phyloP scores from a whole-genome alignment of 2,888 invertebrate genomes.

The Mystacides longicornis region DNA sequence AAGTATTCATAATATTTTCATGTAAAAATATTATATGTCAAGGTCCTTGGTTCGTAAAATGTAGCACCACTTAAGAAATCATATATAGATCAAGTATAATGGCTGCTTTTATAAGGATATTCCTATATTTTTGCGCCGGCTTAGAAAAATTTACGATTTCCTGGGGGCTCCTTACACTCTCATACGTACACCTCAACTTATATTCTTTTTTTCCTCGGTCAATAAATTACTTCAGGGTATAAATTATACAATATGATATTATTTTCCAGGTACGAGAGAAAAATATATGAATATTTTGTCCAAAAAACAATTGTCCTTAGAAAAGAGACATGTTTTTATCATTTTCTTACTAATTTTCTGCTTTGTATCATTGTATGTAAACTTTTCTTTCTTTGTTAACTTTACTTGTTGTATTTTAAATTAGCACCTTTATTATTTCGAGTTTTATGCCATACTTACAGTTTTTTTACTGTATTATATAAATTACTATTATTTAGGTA shows the following conservation, averaged over 20 bases:
- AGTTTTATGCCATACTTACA: too few relatives aligned
- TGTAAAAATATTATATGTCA: background rate
- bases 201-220: constrained; percentile 14
- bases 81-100: constrained; percentile 12
- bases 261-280: too few relatives aligned
- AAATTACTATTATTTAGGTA: too few relatives aligned
- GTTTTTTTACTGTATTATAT: too few relatives aligned
- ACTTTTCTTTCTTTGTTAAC: too few relatives aligned
- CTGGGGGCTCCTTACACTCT: constrained; percentile 13
- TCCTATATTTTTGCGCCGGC: constrained; percentile 14
- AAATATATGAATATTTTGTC: too few relatives aligned
- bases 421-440: too few relatives aligned
- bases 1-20: background rate
- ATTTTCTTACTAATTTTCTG: too few relatives aligned
- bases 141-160: constrained; percentile 21
- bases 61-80: background rate
- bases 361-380: too few relatives aligned
- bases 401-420: too few relatives aligned
- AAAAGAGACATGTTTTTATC: too few relatives aligned
- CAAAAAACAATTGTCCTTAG: too few relatives aligned
- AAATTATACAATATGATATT: constrained; percentile 7
- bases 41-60: background rate
- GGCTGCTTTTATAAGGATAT: constrained; percentile 9
- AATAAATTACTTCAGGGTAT: constrained; percentile 20
- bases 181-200: constrained; percentile 2